These are phyloP conservation scores for Formica exsecta DNA, from an alignment of 1,140 invertebrate genomes.

Conservation along the genomic window DNA sequence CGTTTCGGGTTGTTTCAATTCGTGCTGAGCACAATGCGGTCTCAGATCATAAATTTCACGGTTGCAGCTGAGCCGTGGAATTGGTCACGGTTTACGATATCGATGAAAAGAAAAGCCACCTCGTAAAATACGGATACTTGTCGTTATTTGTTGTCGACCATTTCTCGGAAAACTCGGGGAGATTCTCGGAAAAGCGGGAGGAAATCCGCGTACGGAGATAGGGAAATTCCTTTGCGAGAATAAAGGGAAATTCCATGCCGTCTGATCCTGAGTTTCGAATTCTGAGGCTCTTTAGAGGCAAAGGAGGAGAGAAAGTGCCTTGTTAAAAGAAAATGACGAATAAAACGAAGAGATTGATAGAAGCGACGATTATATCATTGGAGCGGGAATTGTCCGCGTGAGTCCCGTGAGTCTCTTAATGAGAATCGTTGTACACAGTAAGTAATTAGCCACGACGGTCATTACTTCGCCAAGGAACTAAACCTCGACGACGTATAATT, in stretches of 20 bases:
- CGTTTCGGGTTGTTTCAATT: not conserved
- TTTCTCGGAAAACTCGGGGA: not conserved
- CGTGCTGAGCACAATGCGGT: constrained; percentile 6
- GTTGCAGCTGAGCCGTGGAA: not conserved
- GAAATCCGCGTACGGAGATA: not conserved
- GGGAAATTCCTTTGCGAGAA: not conserved
- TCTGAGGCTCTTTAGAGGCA: too few relatives aligned
- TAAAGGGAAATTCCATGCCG: not conserved
- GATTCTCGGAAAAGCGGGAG: not conserved
- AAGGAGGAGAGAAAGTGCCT: not conserved
- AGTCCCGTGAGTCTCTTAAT: constrained; percentile 22
- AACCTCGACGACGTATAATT: constrained; percentile 4
- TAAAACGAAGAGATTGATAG: constrained; percentile 36
- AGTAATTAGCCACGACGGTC: constrained; percentile 16
- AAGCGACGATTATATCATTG: not conserved
- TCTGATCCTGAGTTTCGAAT: not conserved
- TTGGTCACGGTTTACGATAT: not conserved
- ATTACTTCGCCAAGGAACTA: not conserved
- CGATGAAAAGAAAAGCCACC: not conserved
- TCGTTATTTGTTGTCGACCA: not conserved
- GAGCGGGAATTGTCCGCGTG: not conserved
- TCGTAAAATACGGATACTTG: not conserved
- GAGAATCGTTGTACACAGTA: constrained; percentile 15
- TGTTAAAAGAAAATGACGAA: not conserved
- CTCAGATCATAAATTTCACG: constrained; percentile 30